A percentile compares a stretch with the other conserved stretches of the same genome.
phyloP scores from a whole-genome alignment of 2,888 invertebrate species.

The Apotomis capreana region DNA sequence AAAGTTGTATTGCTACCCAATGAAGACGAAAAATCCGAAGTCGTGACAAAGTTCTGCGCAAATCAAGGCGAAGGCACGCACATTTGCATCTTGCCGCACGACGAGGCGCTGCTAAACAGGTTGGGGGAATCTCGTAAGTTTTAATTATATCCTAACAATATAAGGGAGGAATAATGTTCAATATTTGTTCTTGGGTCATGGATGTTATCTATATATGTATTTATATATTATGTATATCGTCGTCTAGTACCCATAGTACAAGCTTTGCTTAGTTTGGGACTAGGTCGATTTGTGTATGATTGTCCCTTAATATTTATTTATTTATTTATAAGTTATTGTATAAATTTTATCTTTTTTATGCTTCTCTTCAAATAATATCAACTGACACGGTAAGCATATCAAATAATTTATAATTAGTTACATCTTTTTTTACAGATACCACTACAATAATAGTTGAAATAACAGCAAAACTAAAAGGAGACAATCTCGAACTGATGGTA shows the following conservation, averaged over 20 bases:
- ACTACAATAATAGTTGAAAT: not conserved
- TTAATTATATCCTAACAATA: not conserved
- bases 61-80: constrained; percentile 12
- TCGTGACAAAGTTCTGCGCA: not conserved
- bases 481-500: not conserved
- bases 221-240: too few species aligned
- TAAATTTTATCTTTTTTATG: too few species aligned
- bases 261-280: too few species aligned
- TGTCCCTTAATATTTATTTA: too few species aligned
- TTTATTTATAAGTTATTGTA: too few species aligned
- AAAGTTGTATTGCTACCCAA: not conserved
- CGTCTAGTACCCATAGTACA: too few species aligned
- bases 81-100: constrained; percentile 21
- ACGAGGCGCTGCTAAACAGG: not conserved
- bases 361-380: too few species aligned
- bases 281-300: too few species aligned
- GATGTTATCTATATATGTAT: too few species aligned
- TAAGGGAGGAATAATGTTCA: too few species aligned
- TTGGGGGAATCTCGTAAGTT: constrained; percentile 16
- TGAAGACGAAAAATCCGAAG: not conserved
- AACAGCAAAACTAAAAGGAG: not conserved
- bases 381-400: not conserved
- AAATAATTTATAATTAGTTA: constrained; percentile 1
- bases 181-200: too few species aligned
- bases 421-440: constrained; percentile 10